Evolutionary conservation across 2,888 invertebrate genomes (phyloP), one percentile per base, ranked within the genome.

Genomic region (Notodonta dromedarius): DNA sequence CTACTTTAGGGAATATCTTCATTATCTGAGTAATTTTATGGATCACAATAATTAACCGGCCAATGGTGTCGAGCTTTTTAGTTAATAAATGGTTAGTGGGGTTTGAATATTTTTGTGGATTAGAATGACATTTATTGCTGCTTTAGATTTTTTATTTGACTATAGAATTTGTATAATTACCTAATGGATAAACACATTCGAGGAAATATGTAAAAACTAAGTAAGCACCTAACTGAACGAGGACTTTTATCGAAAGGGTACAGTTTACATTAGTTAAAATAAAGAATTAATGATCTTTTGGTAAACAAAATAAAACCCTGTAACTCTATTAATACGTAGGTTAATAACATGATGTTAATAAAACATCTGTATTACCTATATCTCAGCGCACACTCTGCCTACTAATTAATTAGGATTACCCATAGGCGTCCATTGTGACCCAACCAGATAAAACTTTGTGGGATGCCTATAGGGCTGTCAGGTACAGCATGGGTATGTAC

Each of bases 321-420:
- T 35, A 35, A 35, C 35, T 35, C 35, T 35, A 35, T 35, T 35
- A 35, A 4, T 35, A 7, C 35, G 4, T 35, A 35, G 35, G 35
- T 35, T 6, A 9, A 42, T 42, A 42, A 7, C 8, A 9, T 3
- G 8, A 9, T 42, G 8, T 42, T 42, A 42, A 11, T 16, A 16
- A 50, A 16, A 50, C 50, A 50, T 50, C 16, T 50, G 50, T n/a
- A 46, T 44, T 44, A 84, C 24, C 24, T 24, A 24, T 79, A 82
- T 83, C 81, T 80, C 80, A 78, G 80, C 77, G 82, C 82, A 82
- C 84, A 83, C 83, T 82, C 83, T 84, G 83, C 83, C 83, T 81
- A 79, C 83, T 89, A 90, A 91, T 91, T 90, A 90, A 91, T 91
- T 89, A 88, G 89, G 88, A 90, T 90, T 89, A 89, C 65, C 71